phyloP scores from a whole-genome alignment of 2,113 vertebrate genomes.

The Gila orcuttii region DNA sequence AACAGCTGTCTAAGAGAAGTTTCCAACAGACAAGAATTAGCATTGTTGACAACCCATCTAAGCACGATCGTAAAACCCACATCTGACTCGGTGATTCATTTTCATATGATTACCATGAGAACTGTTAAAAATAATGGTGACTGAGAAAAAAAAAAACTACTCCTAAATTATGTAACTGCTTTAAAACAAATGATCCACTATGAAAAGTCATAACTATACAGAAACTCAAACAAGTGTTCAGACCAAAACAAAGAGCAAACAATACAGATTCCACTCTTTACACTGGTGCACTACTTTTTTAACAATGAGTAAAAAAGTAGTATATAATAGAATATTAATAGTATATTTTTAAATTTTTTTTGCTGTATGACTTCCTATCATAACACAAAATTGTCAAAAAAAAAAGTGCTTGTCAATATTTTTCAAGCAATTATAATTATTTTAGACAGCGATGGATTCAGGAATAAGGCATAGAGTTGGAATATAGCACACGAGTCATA shows the following conservation, averaged over 20 bases:
- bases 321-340: too few species aligned
- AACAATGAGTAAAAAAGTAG: not conserved
- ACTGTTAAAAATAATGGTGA: not conserved
- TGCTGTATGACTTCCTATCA: not conserved
- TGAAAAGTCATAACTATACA: not conserved
- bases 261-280: not conserved
- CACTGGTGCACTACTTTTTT: not conserved
- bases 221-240: not conserved
- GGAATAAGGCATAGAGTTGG: too few species aligned
- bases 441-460: too few species aligned
- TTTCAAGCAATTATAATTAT: not conserved
- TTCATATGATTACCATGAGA: not conserved
- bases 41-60: not conserved
- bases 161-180: conserved; percentile 11
- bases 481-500: not conserved
- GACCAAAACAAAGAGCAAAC: not conserved
- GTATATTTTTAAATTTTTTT: too few species aligned
- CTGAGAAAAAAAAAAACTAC: not conserved
- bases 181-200: not conserved
- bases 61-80: not conserved
- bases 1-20: not conserved
- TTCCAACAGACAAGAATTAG: not conserved
- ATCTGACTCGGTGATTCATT: not conserved
- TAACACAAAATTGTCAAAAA: not conserved
- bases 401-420: not conserved